Base-by-base conservation (phyloP, 2,113 vertebrate species). In the Limanda limanda region DNA sequence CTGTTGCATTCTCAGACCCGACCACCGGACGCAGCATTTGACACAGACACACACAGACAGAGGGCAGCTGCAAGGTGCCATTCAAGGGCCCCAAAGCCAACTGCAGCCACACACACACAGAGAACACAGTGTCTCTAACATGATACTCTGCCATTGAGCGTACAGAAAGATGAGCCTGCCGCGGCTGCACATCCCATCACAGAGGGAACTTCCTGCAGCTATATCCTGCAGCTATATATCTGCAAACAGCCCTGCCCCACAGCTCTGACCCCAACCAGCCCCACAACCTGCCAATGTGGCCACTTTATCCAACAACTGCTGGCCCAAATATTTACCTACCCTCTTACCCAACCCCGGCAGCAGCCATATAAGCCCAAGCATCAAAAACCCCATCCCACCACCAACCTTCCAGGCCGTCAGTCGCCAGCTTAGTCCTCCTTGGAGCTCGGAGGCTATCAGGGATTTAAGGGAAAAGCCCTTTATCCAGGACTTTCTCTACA, bases 401-500 rank as follows among this genome's bases (percentile, higher is more conserved):
- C 82, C 86, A 87, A 78, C 87, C 78, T 69, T 83, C 70, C 81
- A 82, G 83, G 55, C 86, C 83, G 79, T 76, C 82, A 89, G 81
- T 91, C 67, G 74, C 70, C 67, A 65, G 81, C 76, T 91, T 89
- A 92, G 88, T 89, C 88, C 77, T 84, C 70, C 78, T 83, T 78
- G 80, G 88, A 89, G 84, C 89, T 87, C 4, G 55, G 80, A 90
- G 85, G 89, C 87, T 88, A 92, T 93, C 86, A 70, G 85, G 91
- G 89, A 87, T 92, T 93, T 92, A 82, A 86, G 69, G 74, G 80
- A 86, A 91, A 93, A 92, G 87, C 91, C 85, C 74, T 94, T 92
- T 88, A 94, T 94, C 91, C 90, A 77, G 68, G 89, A 93, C 92
- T 93, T 91, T 93, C 84, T 92, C 86, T 75, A 45, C 79, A 76